These are phyloP conservation scores for Rhagoletis pomonella DNA, from an alignment of 1,140 invertebrate genomes.

Conservation along the genomic window DNA sequence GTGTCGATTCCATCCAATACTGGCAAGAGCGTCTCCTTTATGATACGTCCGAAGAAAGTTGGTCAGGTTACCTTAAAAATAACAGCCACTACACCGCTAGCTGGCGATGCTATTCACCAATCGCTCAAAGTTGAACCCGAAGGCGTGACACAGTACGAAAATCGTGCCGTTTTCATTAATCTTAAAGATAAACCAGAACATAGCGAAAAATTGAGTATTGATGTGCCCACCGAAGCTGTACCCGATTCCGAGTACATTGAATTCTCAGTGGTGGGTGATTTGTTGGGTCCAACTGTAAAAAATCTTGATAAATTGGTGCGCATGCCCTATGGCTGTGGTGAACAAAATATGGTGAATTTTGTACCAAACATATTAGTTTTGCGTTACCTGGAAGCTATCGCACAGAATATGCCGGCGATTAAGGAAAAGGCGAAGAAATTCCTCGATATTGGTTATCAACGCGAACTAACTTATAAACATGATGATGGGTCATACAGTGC, in stretches of 20 bases:
- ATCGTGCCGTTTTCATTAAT: constrained; percentile 85
- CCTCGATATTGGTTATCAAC: constrained; percentile 92
- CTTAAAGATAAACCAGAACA: constrained; percentile 77
- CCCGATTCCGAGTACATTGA: constrained; percentile 82
- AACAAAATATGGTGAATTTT: constrained; percentile 96
- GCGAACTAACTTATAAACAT: constrained; percentile 92
- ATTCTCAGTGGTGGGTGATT: constrained; percentile 85
- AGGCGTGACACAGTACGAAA: constrained; percentile 86
- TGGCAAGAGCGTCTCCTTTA: constrained; percentile 85
- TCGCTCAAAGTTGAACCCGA: constrained; percentile 86
- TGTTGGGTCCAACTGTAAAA: constrained; percentile 85
- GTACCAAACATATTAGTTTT: constrained; percentile 92
- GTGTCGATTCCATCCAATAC: constrained; percentile 81
- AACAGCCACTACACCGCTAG: constrained; percentile 80
- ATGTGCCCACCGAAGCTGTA: constrained; percentile 83
- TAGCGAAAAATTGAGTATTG: constrained; percentile 78
- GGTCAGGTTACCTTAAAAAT: constrained; percentile 86
- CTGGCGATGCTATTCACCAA: constrained; percentile 84
- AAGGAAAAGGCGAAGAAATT: constrained; percentile 78
- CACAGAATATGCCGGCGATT: constrained; percentile 60
- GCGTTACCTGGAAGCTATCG: constrained; percentile 79
- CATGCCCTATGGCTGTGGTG: constrained; percentile 93
- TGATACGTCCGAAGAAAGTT: constrained; percentile 85
- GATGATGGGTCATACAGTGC: constrained; percentile 96
- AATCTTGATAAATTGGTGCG: constrained; percentile 86